These are phyloP conservation scores for Malurus alboscapulatus DNA, from an alignment of 2,113 vertebrate genomes.

Conservation along the genomic window DNA sequence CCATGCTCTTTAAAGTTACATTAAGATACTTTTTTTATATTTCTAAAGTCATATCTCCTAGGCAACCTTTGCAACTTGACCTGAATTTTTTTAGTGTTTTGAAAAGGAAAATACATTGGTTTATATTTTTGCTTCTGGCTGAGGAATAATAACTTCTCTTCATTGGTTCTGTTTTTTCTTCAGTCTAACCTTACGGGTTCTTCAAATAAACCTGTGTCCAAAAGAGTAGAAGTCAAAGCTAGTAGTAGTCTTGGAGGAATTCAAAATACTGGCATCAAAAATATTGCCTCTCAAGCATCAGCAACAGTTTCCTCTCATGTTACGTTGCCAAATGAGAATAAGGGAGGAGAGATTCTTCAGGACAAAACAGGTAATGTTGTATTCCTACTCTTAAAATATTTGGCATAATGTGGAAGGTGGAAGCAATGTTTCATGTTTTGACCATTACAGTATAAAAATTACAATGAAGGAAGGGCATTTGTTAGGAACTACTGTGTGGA, in stretches of 20 bases:
- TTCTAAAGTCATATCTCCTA: background rate
- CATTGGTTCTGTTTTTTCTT: slow-evolving; percentile 52
- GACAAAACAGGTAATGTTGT: slow-evolving; percentile 71
- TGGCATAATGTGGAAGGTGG: background rate
- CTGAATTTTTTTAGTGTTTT: background rate
- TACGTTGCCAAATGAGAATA: slow-evolving; percentile 52
- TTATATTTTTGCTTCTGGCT: background rate
- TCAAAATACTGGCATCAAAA: slow-evolving; percentile 66
- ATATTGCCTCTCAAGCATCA: background rate
- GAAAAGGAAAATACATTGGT: background rate
- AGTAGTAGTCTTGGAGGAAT: slow-evolving; percentile 42
- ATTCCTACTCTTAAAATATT: background rate
- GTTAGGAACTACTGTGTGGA: background rate
- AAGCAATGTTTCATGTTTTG: background rate
- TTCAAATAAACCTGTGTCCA: slow-evolving; percentile 78
- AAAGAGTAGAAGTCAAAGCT: slow-evolving; percentile 72
- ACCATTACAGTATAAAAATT: background rate
- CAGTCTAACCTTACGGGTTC: slow-evolving; percentile 79
- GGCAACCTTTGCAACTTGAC: background rate
- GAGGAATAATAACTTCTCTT: slow-evolving; percentile 16
- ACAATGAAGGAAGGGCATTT: background rate
- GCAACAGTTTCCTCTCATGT: slow-evolving; percentile 43
- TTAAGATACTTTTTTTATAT: background rate
- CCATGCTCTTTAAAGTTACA: background rate
- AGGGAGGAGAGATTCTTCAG: slow-evolving; percentile 45